phyloP scores from a whole-genome alignment of 2,113 vertebrate genomes.

The Clarias magur region DNA sequence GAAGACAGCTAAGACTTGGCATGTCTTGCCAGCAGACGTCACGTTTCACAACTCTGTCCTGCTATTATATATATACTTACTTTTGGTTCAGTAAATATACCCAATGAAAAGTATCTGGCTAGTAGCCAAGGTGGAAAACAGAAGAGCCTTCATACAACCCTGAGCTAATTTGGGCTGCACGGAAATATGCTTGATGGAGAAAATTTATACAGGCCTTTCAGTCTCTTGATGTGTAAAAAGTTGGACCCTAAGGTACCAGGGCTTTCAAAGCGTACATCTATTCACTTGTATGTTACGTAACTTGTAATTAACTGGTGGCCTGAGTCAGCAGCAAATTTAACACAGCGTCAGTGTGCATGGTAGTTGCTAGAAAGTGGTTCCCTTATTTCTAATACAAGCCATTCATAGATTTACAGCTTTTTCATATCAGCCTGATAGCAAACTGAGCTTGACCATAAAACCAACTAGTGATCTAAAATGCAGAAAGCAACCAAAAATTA shows the following conservation, averaged over 20 bases:
- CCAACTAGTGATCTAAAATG: neutral
- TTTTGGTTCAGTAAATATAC: neutral
- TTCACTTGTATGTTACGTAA: constrained; percentile 46
- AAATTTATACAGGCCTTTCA: constrained; percentile 18
- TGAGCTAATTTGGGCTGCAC: constrained; percentile 7
- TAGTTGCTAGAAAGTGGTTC: neutral
- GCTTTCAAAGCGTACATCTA: constrained; percentile 26
- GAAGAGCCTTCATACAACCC: constrained; percentile 21
- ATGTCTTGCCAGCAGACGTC: neutral
- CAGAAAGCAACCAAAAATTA: neutral
- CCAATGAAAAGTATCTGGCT: constrained; percentile 25
- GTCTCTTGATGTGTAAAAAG: constrained; percentile 15
- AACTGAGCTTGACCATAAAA: neutral
- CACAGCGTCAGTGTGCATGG: constrained; percentile 19
- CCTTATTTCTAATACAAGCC: neutral
- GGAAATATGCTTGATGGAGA: constrained; percentile 35
- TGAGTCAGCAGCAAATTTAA: constrained; percentile 35
- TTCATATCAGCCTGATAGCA: neutral
- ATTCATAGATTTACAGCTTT: neutral
- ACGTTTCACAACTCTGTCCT: neutral
- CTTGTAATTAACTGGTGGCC: constrained; percentile 27
- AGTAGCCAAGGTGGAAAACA: constrained; percentile 23
- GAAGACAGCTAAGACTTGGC: neutral
- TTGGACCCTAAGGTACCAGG: constrained; percentile 13
- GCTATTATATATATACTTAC: no score